Percentiles rank a stretch among this genome's conserved stretches.
phyloP scores from a whole-genome alignment of 1,140 invertebrate genomes.

The Eupristina koningsbergeri region DNA sequence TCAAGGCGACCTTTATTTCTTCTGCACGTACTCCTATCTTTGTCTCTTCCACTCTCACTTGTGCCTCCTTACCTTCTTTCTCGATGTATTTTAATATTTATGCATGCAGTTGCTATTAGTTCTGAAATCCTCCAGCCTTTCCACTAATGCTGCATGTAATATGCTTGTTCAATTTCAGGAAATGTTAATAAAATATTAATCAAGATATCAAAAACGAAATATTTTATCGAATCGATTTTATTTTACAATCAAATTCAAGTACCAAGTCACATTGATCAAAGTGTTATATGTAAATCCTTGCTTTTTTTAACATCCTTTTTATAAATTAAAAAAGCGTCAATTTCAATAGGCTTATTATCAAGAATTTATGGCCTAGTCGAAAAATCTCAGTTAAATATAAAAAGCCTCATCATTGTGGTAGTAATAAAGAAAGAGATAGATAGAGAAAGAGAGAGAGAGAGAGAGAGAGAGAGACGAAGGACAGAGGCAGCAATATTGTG shows the following conservation, averaged over 20 bases:
- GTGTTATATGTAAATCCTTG: too few relatives aligned
- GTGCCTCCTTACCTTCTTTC: background rate
- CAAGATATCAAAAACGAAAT: background rate
- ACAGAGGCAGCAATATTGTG: conserved; percentile 43
- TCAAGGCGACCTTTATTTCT: conserved; percentile 37
- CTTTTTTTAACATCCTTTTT: background rate
- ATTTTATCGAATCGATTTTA: background rate
- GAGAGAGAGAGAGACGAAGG: background rate
- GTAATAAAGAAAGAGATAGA: background rate
- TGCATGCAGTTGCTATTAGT: too few relatives aligned
- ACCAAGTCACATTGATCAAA: too few relatives aligned
- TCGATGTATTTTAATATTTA: background rate
- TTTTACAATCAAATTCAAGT: too few relatives aligned
- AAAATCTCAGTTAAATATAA: background rate
- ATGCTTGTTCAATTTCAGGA: too few relatives aligned
- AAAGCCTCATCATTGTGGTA: background rate
- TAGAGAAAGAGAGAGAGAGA: background rate
- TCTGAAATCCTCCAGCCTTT: too few relatives aligned
- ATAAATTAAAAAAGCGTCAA: background rate
- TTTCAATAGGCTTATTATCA: background rate
- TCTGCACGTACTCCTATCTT: background rate
- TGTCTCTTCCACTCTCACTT: background rate
- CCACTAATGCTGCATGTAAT: too few relatives aligned
- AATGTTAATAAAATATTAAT: background rate
- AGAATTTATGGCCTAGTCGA: background rate